Evolutionary conservation across 2,888 invertebrate genomes (phyloP), one percentile per base, ranked within the genome.

Genomic region (Drosophila tanythrix): DNA sequence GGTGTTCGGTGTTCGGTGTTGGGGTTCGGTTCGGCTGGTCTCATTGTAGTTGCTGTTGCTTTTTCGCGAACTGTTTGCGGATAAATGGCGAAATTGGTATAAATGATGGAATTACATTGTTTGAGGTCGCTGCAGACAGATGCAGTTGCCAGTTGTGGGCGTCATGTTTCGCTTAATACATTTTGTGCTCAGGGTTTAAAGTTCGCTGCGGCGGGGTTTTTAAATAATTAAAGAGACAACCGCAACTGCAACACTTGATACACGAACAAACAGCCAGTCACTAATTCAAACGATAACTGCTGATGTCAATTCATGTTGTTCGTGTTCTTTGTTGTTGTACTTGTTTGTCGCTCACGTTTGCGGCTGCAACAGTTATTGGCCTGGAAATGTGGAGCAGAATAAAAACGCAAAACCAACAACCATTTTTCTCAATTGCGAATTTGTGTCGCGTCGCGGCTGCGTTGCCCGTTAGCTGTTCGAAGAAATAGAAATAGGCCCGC

Each of bases 41-140:
- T 27, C 27, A 29, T 60, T 74, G 73, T 58, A 62, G 69, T 48
- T 76, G 67, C 56, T 67, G 69, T 55, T 71, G 57, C 33, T 64
- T 80, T 87, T 83, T 83, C 81, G 82, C 72, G 84, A 79, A 84
- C 82, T 82, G 90, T 84, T 84, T 89, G 90, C 89, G 88, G 85
- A 88, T 88, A 89, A 89, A 89, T 89, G 89, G 74, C 76, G 74
- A 89, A 88, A 88, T 88, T 90, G 88, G 85, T 87, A 82, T 88
- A 90, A 88, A 89, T 90, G 90, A 88, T 87, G 88, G 89, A 90
- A 89, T 88, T 89, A 90, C 88, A 90, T 82, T 88, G 88, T 87
- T 88, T 89, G 90, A 73, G 83, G 85, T 79, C 75, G 79, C 77
- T 52, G 63, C 70, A 68, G 68, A 69, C 67, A 72, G 64, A 38